Evolutionary conservation across 2,888 invertebrate genomes (phyloP), one percentile per base, ranked within the genome.

Genomic region (Biston betularia): DNA sequence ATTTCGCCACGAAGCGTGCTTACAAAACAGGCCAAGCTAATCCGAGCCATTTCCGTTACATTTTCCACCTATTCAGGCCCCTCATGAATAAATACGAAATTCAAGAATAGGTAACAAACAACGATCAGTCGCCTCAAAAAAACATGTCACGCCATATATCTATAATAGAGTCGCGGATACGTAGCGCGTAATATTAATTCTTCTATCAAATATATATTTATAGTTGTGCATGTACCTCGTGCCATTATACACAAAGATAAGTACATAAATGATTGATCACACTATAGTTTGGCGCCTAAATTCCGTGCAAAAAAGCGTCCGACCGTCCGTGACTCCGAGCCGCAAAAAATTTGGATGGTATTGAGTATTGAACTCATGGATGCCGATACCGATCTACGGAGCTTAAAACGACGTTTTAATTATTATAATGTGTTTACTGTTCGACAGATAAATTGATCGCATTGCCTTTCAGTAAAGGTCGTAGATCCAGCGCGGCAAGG

Each of bases 241-340:
- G 58, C 44, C 55, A 58, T 45, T 45, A 46, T 58, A 58, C 58
- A 49, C 33, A 49, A 49, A 49, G 58, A 40, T 64, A 53, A 49
- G 38, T 61, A 70, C 70, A 67, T 77, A 79, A 38, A 78, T 83
- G 79, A 86, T 85, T 79, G 79, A 85, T 86, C 80, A 75, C 83
- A 75, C 75, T 77, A 79, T 79, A 81, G 79, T 84, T 88, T 85
- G 93, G 93, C 93, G 93, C 93, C 90, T 88, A 93, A 91, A 92
- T 92, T 89, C 87, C 88, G 82, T 80, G 80, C 84, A 93, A 92
- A 92, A 92, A 93, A 84, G 71, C 79, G 76, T 75, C 77, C 87
- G 91, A 90, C 88, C 93, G 93, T 83, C 92, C 93, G 79, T 93
- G 93, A 93, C 92, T 89, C 79, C 69, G 56, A 52, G 48, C 63